These are phyloP conservation scores for Tenthredo notha DNA, from an alignment of 2,888 invertebrate species.

Conservation along the genomic window DNA sequence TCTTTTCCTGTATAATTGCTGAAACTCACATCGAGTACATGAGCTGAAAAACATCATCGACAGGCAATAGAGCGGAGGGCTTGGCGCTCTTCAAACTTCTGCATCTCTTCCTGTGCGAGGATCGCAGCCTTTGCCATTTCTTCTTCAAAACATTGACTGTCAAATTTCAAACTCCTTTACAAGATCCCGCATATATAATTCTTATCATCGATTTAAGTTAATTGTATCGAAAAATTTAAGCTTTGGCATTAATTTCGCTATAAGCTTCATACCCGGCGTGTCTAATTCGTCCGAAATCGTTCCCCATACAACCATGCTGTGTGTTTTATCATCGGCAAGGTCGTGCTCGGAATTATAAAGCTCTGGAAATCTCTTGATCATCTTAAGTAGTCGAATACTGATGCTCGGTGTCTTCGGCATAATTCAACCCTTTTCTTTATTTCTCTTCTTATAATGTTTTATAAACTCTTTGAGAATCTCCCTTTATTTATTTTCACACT, in stretches of 20 bases:
- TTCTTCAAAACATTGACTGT: constrained; percentile 19
- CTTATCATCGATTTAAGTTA: not conserved
- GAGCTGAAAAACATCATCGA: constrained; percentile 23
- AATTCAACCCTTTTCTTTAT: not conserved
- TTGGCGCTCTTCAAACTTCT: constrained; percentile 12
- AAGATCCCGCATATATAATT: not conserved
- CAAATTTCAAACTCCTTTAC: not conserved
- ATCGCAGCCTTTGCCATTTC: constrained; percentile 36
- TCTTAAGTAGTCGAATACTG: not conserved
- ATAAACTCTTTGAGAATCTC: not conserved
- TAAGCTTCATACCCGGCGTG: constrained; percentile 14
- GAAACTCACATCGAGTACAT: constrained; percentile 31
- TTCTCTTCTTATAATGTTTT: no score
- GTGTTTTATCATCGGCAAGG: constrained; percentile 39
- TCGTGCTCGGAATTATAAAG: constrained; percentile 43
- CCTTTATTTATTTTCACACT: not conserved
- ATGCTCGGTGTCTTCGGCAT: constrained; percentile 33
- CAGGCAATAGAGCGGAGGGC: not conserved
- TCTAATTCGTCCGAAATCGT: constrained; percentile 30
- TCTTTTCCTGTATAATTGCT: no score
- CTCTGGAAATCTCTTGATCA: constrained; percentile 44
- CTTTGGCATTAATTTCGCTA: no score
- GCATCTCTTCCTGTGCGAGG: constrained; percentile 32
- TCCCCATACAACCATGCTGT: constrained; percentile 46
- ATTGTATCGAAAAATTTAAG: no score